Base-by-base conservation (phyloP, 2,888 invertebrate genomes). In the Xanthorhoe designata region DNA sequence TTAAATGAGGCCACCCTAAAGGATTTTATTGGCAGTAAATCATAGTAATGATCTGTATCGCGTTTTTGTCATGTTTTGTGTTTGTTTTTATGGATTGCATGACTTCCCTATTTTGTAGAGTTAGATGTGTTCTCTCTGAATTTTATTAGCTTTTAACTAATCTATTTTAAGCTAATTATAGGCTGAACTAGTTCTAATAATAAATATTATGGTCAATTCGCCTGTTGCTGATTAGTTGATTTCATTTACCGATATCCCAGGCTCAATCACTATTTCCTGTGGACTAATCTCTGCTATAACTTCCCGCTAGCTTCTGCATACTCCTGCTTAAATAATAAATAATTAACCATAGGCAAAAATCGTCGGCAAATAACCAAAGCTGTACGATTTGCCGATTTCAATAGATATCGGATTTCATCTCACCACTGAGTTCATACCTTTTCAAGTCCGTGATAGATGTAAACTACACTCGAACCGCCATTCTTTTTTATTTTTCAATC, bases 371-470 rank as follows among this genome's bases (percentile, higher is more conserved):
- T 79, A 78, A 80, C 38, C 83, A 86, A 85, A 81, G 84, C 86
- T 83, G 83, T 84, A 77, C 66, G 72, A 60, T 49, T 29, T 69
- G 72, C 84, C 85, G 85, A 82, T 76, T 84, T 85, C 78, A 80
- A 81, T 77, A 78, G 71, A 79, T 77, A 83, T 89, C 85, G 73
- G 83, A 76, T 89, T 89, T 85, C 88, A 80, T 69, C 75, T 64
- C 68, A 68, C 68, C 68, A 66, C 56, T 1, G 32, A 32, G 29
- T 50, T 61, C 54, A 45, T 35, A 53, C 61, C 66, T 64, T 64
- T 68, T 61, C 57, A 45, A 58, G 61, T 38, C 54, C 8, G 24
- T 67, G 56, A 53, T 64, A 56, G 55, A 52, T 47, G 58, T 58
- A 61, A 64, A 32, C 68, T 58, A 66, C 53, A 67, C 60, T 56